phyloP scores from a whole-genome alignment of 2,888 invertebrate genomes.

The Lithosia quadra region DNA sequence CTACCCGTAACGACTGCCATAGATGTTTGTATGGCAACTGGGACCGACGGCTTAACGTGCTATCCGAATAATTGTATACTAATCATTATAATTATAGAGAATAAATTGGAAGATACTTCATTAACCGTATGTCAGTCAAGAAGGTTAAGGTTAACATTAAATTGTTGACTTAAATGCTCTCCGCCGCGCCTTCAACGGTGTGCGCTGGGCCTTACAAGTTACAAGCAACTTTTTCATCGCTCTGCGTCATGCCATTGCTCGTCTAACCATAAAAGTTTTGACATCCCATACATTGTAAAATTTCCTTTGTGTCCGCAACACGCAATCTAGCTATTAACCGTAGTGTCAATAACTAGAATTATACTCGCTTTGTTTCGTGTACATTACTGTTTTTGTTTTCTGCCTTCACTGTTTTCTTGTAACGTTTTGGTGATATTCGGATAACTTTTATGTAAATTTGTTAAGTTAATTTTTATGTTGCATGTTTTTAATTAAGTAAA shows the following conservation, averaged over 20 bases:
- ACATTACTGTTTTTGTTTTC: conserved; percentile 41
- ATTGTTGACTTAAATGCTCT: too few species aligned
- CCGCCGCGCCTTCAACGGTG: too few species aligned
- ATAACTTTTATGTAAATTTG: conserved; percentile 16
- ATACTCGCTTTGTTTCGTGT: conserved; percentile 42
- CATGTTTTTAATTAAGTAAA: background rate
- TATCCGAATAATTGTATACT: too few species aligned
- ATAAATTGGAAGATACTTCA: too few species aligned
- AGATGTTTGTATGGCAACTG: too few species aligned
- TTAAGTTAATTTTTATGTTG: conserved; percentile 7
- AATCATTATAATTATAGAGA: too few species aligned
- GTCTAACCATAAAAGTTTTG: conserved; percentile 46
- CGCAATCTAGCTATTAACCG: conserved; percentile 74
- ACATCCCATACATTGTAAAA: conserved; percentile 59
- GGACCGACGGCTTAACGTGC: too few species aligned
- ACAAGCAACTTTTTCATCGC: conserved; percentile 29
- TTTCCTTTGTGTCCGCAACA: conserved; percentile 67
- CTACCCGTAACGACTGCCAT: too few species aligned
- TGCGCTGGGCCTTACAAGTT: too few species aligned
- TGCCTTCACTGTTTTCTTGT: conserved; percentile 23
- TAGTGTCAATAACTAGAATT: conserved; percentile 70
- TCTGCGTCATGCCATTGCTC: conserved; percentile 27
- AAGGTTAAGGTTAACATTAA: too few species aligned
- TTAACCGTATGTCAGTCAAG: too few species aligned
- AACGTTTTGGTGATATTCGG: conserved; percentile 28